Conservation (phyloP, 2,113 vertebrate species). For the Corvus hawaiiensis region DNA sequence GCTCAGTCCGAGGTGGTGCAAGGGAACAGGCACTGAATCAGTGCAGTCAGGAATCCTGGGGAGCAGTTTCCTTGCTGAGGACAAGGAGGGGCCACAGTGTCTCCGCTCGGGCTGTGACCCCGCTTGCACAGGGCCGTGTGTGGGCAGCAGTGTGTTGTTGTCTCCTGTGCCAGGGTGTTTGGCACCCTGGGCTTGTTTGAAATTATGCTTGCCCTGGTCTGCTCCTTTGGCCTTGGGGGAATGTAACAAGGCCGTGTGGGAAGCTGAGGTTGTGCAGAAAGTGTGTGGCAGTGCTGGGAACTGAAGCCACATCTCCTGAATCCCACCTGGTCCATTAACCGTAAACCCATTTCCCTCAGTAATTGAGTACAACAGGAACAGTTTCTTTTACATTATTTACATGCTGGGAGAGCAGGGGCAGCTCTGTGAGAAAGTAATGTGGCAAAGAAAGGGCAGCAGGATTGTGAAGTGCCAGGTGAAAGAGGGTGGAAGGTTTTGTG, state of each 20-base stretch:
- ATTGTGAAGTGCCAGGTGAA: neutral
- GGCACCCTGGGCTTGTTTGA: neutral
- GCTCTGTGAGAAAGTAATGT: neutral
- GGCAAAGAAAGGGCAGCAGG: neutral
- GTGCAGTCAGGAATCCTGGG: neutral
- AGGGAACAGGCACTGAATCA: neutral
- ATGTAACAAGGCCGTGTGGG: neutral
- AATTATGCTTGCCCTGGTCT: neutral
- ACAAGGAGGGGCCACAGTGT: neutral
- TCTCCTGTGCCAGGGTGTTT: neutral
- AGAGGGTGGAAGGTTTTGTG: neutral
- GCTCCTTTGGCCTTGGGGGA: neutral
- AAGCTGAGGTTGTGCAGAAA: neutral
- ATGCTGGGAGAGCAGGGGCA: neutral
- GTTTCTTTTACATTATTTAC: neutral
- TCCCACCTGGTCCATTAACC: neutral
- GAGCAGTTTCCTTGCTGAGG: neutral
- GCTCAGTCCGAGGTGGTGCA: rapidly evolving
- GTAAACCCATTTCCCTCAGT: neutral
- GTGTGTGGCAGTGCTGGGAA: neutral
- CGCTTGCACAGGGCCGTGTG: rapidly evolving
- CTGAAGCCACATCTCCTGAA: neutral
- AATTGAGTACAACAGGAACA: neutral
- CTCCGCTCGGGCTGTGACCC: neutral
- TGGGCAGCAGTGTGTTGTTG: neutral